Evolutionary conservation across 2,888 invertebrate genomes (phyloP), one percentile per base, ranked within the genome.

Genomic region (Tineola bisselliella): DNA sequence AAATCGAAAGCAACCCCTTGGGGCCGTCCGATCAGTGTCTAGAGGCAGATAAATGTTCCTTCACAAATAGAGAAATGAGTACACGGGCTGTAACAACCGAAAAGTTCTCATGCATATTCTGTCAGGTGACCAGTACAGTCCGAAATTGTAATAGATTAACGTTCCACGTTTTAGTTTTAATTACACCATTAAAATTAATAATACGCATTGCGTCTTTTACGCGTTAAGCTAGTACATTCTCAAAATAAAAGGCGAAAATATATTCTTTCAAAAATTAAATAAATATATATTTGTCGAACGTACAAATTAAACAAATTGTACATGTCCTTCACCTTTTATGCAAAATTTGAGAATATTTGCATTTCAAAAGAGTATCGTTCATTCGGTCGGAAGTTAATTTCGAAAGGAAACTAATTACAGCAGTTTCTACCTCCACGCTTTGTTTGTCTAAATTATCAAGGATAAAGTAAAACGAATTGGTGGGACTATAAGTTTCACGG

Each of bases 11-110:
- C 56, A 19, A 48, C 62, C 62, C 61, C 44, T 56, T 61, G 60
- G 58, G 58, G 15, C 57, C 44, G 33, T 30, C 61, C 17, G 48
- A 62, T 19, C 44, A 52, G 56, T 61, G 61, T 54, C 70, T 66
- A 63, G 65, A 65, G 65, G 68, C 68, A 73, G 72, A 81, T 77
- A 75, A 75, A 81, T 79, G 75, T 64, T 66, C 67, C 63, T 65
- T 68, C 69, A 67, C 69, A 54, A 54, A 25, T 48, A 48, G 48
- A 48, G 15, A 48, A 48, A 48, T 48, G 13, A 48, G 12, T 48
- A 48, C 15, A 48, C 48, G 15, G 10, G 10, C 10, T 12, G 48
- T 10, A 17, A 48, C 17, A 56, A 56, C 25, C 56, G n/a, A 19
- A 56, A 56, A 13, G 8, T 13, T 19, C n/a, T 25, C 56, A 56